Base-by-base conservation (phyloP, 2,888 invertebrate genomes). In the Platynereis dumerilii region DNA sequence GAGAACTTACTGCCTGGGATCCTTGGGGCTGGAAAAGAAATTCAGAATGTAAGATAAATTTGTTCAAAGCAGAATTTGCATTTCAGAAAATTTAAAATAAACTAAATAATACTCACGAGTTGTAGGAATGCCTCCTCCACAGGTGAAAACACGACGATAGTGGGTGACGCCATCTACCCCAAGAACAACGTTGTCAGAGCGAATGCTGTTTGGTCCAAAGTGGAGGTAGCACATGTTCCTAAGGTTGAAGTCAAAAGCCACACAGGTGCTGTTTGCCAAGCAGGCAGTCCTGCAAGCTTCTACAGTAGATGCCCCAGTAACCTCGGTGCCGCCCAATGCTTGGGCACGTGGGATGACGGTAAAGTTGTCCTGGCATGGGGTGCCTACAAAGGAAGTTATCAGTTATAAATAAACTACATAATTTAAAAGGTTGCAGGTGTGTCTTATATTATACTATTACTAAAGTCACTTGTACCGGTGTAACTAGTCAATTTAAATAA, bases 111-210 rank as follows among this genome's bases (percentile, higher is more conserved):
- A 34, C 34, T 34, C 12, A 34, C 34, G 34, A 7, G 34, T 34
- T 34, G 34, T 34, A 7, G 34, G 34, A 12, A 12, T 12, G 12
- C 34, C 34, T 7, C 34, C 34, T 2, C 45, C 24, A 27, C 58
- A 58, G 58, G 26, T 44, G 58, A 58, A 58, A 1, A 27, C 26
- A 45, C 58, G 58, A 26, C 58, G n/a, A 26, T 58, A 58, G 58
- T 58, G 42, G 58, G 44, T 44, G 3, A 58, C 58, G 3, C 58
- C 58, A 15, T 22, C 26, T 3, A 26, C 24, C 17, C 34, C 34
- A 12, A 34, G 34, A 12, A 34, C 34, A 34, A 24, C 24, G 7
- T 22, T 52, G 5, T 24, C 20, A 24, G 20, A 22, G n/a, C 20
- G 20, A 17, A 52, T 52, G 52, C 24, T 17, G 28, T 55, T 55